Evolutionary conservation across 2,113 vertebrate species (phyloP), one percentile per base, ranked within the genome.

Genomic region (Muscicapa adusta): DNA sequence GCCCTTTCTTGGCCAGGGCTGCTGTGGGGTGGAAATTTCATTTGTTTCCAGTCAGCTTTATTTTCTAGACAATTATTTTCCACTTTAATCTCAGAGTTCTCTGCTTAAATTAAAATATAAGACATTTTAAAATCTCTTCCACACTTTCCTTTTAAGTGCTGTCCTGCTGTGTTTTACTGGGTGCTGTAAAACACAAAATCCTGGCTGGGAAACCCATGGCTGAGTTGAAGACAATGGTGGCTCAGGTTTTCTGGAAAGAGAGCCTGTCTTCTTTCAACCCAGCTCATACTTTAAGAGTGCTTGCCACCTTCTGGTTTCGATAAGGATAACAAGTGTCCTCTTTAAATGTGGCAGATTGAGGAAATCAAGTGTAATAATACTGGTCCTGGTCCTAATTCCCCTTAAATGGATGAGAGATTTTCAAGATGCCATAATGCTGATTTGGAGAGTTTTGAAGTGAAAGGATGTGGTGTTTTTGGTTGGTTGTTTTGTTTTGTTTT

Each of bases 281-380:
- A 50, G 67, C 47, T 94, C 94, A 96, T 95, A 50, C 71, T 95
- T 96, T 95, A 90, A 95, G 91, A 96, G 47, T 96, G 96, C 92
- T 96, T 94, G 96, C 96, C 96, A 96, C 95, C 96, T 96, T 93
- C 95, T 79, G 96, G 96, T 77, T 85, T 85, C 17, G 22, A 80
- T 70, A 70, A 94, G 96, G 96, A 95, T 79, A 82, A 88, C 95
- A 95, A 19, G 25, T 34, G 4, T 51, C 50, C 50, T 51, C 50
- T 51, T 85, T 79, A 63, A 51, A 23, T 70, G 19, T 2, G 63
- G 62, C 29, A 31, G 8, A 11, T 6, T 70, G 50, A 56, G 38
- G 45, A 73, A 93, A 71, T 48, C 4, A 10, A 24, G 63, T 42
- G 65, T 62, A 80, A 84, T 85, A 88, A 71, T 47, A 12, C 23